phyloP scores from a whole-genome alignment of 2,113 vertebrate species.

The Myiozetetes cayanensis region DNA sequence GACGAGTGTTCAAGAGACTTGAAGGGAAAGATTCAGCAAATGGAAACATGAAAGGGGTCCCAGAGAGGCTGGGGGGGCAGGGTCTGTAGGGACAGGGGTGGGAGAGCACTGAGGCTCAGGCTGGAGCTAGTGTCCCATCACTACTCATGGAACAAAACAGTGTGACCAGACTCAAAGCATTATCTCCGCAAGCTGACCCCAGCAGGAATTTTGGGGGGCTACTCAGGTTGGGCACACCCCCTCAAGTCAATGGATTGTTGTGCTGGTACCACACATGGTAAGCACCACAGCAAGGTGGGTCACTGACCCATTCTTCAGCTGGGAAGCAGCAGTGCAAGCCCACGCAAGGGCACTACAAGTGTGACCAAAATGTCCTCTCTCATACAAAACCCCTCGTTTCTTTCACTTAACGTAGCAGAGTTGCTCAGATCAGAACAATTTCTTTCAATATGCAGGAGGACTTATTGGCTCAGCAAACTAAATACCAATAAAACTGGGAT shows the following conservation, averaged over 20 bases:
- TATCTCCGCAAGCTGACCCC: neutral
- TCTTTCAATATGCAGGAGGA: neutral
- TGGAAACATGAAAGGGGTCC: neutral
- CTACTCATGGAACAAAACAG: neutral
- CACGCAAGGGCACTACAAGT: neutral
- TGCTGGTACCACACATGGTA: neutral
- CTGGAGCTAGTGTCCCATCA: neutral
- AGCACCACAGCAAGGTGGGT: neutral
- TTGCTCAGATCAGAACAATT: neutral
- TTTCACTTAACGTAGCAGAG: neutral
- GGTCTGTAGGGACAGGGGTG: neutral
- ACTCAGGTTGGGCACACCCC: neutral
- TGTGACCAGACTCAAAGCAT: neutral
- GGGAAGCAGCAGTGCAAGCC: neutral
- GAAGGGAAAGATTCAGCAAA: neutral
- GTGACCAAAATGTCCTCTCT: neutral
- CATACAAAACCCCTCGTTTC: neutral
- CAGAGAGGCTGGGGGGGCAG: neutral
- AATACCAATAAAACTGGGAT: slow-evolving; percentile 42
- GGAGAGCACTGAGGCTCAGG: neutral
- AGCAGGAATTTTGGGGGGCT: neutral
- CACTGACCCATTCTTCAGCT: neutral
- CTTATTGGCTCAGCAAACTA: slow-evolving; percentile 24
- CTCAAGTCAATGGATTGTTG: neutral
- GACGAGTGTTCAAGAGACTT: neutral